phyloP scores from a whole-genome alignment of 2,888 invertebrate species.

The Actias luna region DNA sequence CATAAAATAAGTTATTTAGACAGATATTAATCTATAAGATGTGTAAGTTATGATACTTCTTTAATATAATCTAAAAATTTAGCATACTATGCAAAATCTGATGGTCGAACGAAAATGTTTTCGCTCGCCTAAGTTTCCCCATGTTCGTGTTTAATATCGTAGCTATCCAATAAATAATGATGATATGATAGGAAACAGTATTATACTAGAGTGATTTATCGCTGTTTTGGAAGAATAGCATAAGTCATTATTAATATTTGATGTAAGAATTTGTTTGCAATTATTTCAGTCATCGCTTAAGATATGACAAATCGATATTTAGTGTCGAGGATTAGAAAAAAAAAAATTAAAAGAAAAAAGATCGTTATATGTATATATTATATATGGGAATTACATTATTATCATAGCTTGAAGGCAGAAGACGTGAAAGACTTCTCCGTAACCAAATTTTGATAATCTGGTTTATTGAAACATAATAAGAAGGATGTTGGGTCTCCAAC shows the following conservation, averaged over 20 bases:
- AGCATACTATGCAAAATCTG: neutral
- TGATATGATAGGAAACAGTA: constrained; percentile 17
- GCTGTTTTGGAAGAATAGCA: neutral
- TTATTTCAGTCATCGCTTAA: neutral
- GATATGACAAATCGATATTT: too few relatives aligned
- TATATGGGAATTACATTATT: too few relatives aligned
- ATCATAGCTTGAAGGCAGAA: too few relatives aligned
- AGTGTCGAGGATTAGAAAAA: too few relatives aligned
- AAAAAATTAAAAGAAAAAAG: too few relatives aligned
- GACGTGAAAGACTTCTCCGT: too few relatives aligned
- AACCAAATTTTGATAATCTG: too few relatives aligned
- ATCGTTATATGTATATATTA: too few relatives aligned
- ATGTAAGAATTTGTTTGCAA: neutral
- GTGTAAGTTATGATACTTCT: neutral
- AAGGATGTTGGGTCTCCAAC: too few relatives aligned
- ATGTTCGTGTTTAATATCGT: constrained; percentile 15
- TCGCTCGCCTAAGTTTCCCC: neutral
- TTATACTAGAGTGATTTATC: neutral
- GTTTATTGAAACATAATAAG: too few relatives aligned
- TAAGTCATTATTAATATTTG: neutral
- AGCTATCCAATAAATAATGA: constrained; percentile 2
- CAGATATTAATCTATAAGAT: neutral
- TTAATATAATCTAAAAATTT: neutral
- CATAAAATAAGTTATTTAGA: too few relatives aligned
- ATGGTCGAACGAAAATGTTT: neutral